Conservation (phyloP, 2,113 vertebrate species). For the Felis chaus region DNA sequence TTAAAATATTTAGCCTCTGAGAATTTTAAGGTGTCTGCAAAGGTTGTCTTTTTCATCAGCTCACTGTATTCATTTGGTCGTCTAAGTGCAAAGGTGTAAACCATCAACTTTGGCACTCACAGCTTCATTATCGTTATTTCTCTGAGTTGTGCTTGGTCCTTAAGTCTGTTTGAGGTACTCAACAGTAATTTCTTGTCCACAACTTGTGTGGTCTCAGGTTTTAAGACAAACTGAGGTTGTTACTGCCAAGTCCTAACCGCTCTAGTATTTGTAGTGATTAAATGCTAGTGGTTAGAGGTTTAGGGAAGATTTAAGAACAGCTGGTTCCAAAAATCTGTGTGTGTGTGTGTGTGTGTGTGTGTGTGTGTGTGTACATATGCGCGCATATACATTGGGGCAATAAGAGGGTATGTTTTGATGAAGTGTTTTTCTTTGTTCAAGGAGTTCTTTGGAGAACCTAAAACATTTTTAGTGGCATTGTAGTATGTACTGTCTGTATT, state of each 20-base stretch:
- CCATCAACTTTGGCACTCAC: not conserved
- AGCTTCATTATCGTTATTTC: conserved; percentile 28
- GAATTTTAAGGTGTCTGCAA: conserved; percentile 7
- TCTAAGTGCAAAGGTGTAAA: conserved; percentile 25
- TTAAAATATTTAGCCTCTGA: not conserved
- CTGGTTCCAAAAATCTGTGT: conserved; percentile 55
- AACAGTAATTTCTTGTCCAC: conserved; percentile 54
- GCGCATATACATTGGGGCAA: not conserved
- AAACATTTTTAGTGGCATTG: conserved; percentile 62
- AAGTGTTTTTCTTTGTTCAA: conserved; percentile 58
- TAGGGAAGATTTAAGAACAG: conserved; percentile 58
- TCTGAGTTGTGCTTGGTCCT: conserved; percentile 57
- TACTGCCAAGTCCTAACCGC: conserved; percentile 58
- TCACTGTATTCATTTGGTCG: not conserved
- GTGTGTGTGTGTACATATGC: not conserved
- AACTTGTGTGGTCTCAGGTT: conserved; percentile 79
- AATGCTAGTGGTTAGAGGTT: conserved; percentile 59
- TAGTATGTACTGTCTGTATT: conserved; percentile 21
- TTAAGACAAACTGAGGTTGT: conserved; percentile 75
- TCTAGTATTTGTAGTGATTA: conserved; percentile 60
- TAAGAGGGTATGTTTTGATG: conserved; percentile 69
- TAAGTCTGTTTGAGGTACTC: conserved; percentile 64
- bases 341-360: not conserved
- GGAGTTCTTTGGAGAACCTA: conserved; percentile 44
- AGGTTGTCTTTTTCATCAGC: not conserved